A percentile compares a stretch with the other conserved stretches of the same genome.
phyloP scores from a whole-genome alignment of 2,113 vertebrate genomes.

The Formicarius rufipectus region DNA sequence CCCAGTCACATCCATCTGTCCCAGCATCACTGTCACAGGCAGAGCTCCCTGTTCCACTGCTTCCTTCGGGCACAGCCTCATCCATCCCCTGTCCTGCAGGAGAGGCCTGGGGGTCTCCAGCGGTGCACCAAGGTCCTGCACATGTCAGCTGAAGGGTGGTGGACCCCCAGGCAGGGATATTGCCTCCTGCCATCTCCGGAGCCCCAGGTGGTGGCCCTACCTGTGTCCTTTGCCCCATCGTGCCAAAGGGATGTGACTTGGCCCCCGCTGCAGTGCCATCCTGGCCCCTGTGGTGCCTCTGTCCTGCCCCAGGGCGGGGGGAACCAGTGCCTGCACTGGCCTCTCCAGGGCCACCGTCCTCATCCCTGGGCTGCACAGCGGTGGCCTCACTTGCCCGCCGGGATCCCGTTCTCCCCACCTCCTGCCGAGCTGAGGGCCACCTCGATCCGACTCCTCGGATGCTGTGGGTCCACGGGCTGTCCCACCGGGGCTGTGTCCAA shows the following conservation, averaged over 20 bases:
- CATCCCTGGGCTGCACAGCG: fast-evolving
- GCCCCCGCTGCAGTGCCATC: not conserved
- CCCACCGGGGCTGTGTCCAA: not conserved
- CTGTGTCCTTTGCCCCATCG: fast-evolving
- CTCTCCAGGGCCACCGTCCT: fast-evolving
- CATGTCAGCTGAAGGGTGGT: not conserved
- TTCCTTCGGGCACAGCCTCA: not conserved
- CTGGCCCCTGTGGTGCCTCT: fast-evolving
- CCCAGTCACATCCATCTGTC: not conserved
- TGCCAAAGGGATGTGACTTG: not conserved
- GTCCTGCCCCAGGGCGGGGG: not conserved
- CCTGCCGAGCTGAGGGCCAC: not conserved
- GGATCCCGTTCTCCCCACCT: not conserved
- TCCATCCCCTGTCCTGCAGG: not conserved
- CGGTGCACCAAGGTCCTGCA: not conserved
- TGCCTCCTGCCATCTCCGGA: not conserved
- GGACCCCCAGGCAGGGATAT: not conserved
- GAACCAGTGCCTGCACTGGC: not conserved
- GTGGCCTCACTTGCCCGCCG: not conserved
- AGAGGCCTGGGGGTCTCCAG: not conserved
- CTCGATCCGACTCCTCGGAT: not conserved
- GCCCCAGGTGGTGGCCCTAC: not conserved
- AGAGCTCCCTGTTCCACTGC: not conserved
- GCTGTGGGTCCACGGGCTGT: not conserved
- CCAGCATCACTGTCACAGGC: not conserved